These are phyloP conservation scores for Triops longicaudatus DNA, from an alignment of 1,140 invertebrate genomes.

Conservation along the genomic window DNA sequence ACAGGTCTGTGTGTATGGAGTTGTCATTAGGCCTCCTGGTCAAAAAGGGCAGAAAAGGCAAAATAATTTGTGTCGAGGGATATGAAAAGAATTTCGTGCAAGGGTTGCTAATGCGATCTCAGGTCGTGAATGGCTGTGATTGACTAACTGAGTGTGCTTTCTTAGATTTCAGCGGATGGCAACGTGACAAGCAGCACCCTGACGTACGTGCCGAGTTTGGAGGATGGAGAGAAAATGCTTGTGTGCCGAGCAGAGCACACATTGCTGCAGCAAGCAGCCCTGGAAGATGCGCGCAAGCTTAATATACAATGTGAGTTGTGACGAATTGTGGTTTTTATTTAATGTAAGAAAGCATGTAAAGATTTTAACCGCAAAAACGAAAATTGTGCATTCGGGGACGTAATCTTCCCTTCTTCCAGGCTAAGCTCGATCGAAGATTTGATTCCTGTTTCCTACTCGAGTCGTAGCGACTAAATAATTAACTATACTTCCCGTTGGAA, in stretches of 20 bases:
- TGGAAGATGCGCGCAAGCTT: constrained; percentile 74
- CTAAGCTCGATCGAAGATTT: no score
- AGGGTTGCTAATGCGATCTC: not conserved
- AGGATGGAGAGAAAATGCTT: constrained; percentile 70
- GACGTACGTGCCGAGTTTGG: constrained; percentile 58
- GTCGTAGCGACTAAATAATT: no score
- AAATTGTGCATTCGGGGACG: no score
- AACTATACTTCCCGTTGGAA: no score
- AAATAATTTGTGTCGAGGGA: not conserved
- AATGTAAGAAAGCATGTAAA: not conserved
- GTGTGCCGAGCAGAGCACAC: constrained; percentile 83
- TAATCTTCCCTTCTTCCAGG: no score
- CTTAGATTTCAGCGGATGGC: constrained; percentile 55
- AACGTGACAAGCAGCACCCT: constrained; percentile 75
- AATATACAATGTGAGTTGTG: constrained; percentile 67
- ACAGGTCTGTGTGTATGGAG: not conserved
- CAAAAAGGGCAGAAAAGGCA: not conserved
- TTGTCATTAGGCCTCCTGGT: not conserved
- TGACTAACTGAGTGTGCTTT: constrained; percentile 12
- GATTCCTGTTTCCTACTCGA: no score
- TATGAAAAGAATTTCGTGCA: not conserved
- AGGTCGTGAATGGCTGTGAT: not conserved
- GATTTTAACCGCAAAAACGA: no score
- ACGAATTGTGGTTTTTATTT: not conserved
- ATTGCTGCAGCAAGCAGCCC: constrained; percentile 59